Conservation (phyloP, 2,113 vertebrate species). For the Eidolon helvum region DNA sequence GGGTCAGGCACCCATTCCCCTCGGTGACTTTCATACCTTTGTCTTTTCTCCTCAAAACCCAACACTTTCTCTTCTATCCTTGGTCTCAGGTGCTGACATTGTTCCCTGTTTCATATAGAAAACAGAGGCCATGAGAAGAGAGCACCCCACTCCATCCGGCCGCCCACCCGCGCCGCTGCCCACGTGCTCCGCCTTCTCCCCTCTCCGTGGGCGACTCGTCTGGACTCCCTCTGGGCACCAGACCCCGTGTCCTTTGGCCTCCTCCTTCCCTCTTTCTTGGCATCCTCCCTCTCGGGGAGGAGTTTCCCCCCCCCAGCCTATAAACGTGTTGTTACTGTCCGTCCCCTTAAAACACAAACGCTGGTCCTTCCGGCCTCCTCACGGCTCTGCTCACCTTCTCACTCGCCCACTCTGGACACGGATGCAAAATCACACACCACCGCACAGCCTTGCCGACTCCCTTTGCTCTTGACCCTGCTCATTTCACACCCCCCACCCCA, state of each 20-base stretch:
- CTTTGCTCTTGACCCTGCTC: not conserved
- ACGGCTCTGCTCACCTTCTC: not conserved
- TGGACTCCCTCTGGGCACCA: no score
- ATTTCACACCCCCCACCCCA: rapidly evolving
- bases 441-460: not conserved
- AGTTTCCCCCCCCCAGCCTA: not conserved
- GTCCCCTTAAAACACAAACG: not conserved
- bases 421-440: rapidly evolving
- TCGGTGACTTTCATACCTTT: not conserved
- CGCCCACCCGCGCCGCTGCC: rapidly evolving
- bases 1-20: not conserved
- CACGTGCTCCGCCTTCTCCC: rapidly evolving
- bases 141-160: rapidly evolving
- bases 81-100: not conserved
- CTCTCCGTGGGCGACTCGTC: not conserved
- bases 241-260: not conserved
- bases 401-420: rapidly evolving
- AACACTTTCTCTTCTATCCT: not conserved
- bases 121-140: not conserved
- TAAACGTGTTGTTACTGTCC: no score
- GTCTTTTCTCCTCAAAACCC: not conserved
- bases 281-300: not conserved
- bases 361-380: not conserved
- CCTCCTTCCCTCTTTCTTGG: not conserved
- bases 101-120: not conserved